phyloP scores from a whole-genome alignment of 35 echinoderm and acorn worm genomes.

The Patiria miniata region DNA sequence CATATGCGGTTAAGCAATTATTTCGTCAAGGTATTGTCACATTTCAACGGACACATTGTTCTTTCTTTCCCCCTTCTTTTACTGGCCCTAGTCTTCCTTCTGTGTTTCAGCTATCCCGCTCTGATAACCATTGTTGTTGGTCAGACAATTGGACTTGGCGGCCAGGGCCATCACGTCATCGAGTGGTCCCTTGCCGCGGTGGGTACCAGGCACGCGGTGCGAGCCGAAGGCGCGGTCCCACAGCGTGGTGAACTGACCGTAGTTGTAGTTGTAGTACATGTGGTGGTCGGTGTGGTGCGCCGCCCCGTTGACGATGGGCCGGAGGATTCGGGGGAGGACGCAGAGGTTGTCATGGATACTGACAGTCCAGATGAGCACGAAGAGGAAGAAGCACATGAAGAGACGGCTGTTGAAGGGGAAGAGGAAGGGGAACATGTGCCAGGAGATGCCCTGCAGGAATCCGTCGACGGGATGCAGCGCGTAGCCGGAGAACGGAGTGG shows the following conservation, averaged over 20 bases:
- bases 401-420: conserved; percentile 90
- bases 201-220: not conserved
- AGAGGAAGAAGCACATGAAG: conserved; percentile 81
- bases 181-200: not conserved
- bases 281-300: conserved; percentile 98
- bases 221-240: conserved; percentile 93
- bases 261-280: conserved; percentile 97
- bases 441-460: conserved; percentile 87
- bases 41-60: too few relatives aligned
- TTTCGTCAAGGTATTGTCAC: too few relatives aligned
- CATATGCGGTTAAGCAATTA: too few relatives aligned
- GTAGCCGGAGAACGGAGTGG: conserved; percentile 96
- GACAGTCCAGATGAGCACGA: conserved; percentile 98
- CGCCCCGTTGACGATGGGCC: conserved; percentile 86
- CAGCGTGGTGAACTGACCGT: conserved; percentile 95
- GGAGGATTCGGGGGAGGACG: conserved; percentile 59
- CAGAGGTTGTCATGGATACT: conserved; percentile 95
- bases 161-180: not conserved
- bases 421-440: conserved; percentile 87
- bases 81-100: too few relatives aligned
- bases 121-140: not conserved
- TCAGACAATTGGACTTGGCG: not conserved
- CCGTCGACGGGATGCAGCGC: conserved; percentile 94
- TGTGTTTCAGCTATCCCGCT: not conserved
- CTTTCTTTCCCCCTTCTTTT: too few relatives aligned